Evolutionary conservation across 2,797 vertebrate species (phyloP).

Genomic region (Rhyacichthys aspro): DNA sequence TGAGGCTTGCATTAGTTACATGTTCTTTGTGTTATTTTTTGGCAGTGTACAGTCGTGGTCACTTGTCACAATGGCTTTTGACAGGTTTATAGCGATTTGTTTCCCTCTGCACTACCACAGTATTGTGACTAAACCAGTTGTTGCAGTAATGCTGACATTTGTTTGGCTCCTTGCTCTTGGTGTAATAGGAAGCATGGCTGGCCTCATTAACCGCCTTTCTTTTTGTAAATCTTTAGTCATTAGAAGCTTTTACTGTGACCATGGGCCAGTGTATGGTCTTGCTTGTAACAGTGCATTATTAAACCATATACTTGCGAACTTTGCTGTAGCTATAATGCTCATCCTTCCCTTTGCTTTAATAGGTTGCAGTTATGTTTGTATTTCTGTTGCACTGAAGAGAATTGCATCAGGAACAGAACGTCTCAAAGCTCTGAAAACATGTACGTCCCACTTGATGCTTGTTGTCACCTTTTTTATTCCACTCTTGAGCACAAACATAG

Average conservation of each 20-base stretch:
- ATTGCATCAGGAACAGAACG: slow-evolving; percentile 46
- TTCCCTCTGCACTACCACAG: slow-evolving; percentile 47
- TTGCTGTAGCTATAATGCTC: too few species aligned
- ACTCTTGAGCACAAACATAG: slow-evolving; percentile 24
- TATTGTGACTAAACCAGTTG: slow-evolving; percentile 23
- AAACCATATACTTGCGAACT: slow-evolving; percentile 2
- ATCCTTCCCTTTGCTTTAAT: slow-evolving; percentile 30
- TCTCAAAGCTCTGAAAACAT: slow-evolving; percentile 63
- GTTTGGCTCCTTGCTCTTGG: slow-evolving; percentile 1
- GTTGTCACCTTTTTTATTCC: slow-evolving; percentile 65
- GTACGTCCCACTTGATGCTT: slow-evolving; percentile 63
- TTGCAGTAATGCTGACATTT: slow-evolving; percentile 24
- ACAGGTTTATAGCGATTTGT: slow-evolving; percentile 69
- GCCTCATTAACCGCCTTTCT: slow-evolving; percentile 56
- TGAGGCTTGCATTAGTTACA: slow-evolving; percentile 52
- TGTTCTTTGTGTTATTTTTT: slow-evolving; percentile 58
- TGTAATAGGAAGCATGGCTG: fast-evolving
- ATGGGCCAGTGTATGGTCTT: slow-evolving; percentile 45
- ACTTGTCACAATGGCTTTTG: slow-evolving; percentile 47
- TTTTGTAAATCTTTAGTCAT: slow-evolving; percentile 65
- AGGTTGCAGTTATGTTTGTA: slow-evolving; percentile 52
- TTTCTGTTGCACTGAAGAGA: slow-evolving; percentile 44
- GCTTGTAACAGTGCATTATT: slow-evolving; percentile 55
- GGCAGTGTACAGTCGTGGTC: slow-evolving; percentile 55
- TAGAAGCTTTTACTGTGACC: slow-evolving; percentile 67